Evolutionary conservation across 2,797 vertebrate species (phyloP).

Genomic region (Cryptoblepharus egeriae): DNA sequence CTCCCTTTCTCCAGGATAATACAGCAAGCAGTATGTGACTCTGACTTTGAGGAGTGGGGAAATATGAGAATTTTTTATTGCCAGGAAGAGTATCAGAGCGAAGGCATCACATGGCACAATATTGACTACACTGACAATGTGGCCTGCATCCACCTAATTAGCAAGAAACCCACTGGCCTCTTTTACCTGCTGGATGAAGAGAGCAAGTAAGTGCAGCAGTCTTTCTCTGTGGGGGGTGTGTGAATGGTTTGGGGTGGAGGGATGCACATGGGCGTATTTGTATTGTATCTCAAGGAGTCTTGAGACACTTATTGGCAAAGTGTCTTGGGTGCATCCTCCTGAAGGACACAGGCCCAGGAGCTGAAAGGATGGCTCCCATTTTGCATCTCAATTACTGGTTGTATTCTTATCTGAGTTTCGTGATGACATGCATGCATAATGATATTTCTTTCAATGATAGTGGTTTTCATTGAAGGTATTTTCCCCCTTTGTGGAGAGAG

Average conservation of each 20-base stretch:
- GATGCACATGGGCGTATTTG: fast-evolving
- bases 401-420: background rate
- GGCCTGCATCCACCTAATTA: slow-evolving; percentile 91
- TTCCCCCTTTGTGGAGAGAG: background rate
- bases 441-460: background rate
- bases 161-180: slow-evolving; percentile 87
- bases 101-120: slow-evolving; percentile 92
- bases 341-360: too few species aligned
- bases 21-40: too few species aligned
- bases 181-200: slow-evolving; percentile 91
- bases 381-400: background rate
- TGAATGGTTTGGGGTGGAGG: background rate
- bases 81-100: slow-evolving; percentile 91
- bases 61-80: background rate
- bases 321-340: too few species aligned
- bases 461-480: background rate
- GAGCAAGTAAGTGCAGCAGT: slow-evolving; percentile 83
- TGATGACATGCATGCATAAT: background rate
- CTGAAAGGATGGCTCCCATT: background rate
- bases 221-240: background rate
- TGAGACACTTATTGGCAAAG: too few species aligned
- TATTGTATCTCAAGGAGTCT: too few species aligned
- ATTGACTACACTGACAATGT: slow-evolving; percentile 90
- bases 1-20: too few species aligned
- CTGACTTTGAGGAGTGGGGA: too few species aligned